Percentiles rank a stretch among this genome's conserved stretches.
Conservation (phyloP, 2,113 vertebrate species). For the Anoura caudifer region DNA sequence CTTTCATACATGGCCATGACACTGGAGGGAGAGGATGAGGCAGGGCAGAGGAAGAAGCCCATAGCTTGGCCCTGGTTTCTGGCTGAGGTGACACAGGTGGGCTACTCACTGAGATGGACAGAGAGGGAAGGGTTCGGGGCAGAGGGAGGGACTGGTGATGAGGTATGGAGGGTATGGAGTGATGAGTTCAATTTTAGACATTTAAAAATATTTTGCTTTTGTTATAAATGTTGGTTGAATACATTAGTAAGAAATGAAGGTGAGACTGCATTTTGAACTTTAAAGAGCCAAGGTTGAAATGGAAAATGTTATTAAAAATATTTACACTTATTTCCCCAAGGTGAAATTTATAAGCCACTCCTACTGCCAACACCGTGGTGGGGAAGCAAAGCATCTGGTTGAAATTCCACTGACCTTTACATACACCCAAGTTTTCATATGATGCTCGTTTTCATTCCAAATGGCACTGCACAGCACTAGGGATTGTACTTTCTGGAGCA, state of each 20-base stretch:
- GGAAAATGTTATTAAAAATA: constrained; percentile 62
- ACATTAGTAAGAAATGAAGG: background rate
- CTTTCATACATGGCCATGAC: background rate
- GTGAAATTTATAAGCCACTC: constrained; percentile 34
- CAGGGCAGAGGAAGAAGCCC: too few species aligned
- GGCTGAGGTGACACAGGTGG: background rate
- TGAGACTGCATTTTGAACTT: constrained; percentile 33
- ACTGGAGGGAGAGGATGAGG: background rate
- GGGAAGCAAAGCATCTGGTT: constrained; percentile 57
- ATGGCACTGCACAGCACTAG: constrained; percentile 52
- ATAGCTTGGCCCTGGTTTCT: background rate
- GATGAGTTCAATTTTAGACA: background rate
- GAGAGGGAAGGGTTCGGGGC: background rate
- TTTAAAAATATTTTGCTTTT: constrained; percentile 23
- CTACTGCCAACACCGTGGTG: constrained; percentile 1
- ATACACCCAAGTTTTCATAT: constrained; percentile 45
- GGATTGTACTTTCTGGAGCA: constrained; percentile 59
- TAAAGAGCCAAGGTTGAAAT: constrained; percentile 47
- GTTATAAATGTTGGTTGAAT: background rate
- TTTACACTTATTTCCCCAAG: constrained; percentile 54
- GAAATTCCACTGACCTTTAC: constrained; percentile 71
- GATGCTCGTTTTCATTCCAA: constrained; percentile 70
- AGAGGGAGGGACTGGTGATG: background rate
- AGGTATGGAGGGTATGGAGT: background rate
- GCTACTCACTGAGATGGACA: background rate